Evolutionary conservation across 1,140 invertebrate species (phyloP), one percentile per base, ranked within the genome.

Genomic region (Notospermus geniculatus): DNA sequence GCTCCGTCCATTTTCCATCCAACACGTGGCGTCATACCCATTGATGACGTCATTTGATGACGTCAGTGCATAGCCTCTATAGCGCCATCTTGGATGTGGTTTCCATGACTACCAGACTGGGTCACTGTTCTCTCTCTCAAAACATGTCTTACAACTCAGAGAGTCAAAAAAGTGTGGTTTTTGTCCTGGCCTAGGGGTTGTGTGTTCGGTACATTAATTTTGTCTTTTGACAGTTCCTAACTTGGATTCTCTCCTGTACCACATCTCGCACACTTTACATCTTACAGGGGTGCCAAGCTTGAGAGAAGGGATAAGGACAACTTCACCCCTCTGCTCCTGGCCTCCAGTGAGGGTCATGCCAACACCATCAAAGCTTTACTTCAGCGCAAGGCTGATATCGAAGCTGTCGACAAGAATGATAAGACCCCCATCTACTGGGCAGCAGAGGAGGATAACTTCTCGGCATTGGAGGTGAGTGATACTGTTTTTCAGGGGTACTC

Each of bases 301-400:
- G 78, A 83, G 54, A 63, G 68, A 5, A 55, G 66, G n/a, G 81
- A 82, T 67, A 78, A 78, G 59, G 75, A 83, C 59, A 80, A 80
- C 65, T 83, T 80, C 68, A 91, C 80, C 13, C 79, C 82, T 2
- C 63, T 83, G 17, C 60, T 83, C 46, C 60, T 81, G 59, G 80
- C 82, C 15, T 75, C 79, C 17, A 68, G 67, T 17, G 71, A 78
- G 52, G 82, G 82, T 29, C 73, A 80, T 60, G 69, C 67, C 2
- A 71, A 76, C 1, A 72, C 74, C 4, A 70, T 81, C 5, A 71
- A 79, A 59, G 45, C 68, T 2, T 63, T 83, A 28, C 58, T 82
- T 5, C 62, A 73, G 53, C 73, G 70, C 41, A 70, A 72, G 29
- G 80, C 80, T 9, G 71, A 79, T 54, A 69, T 75, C 57, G 64